These are phyloP conservation scores for Scaptomyza hsui DNA, from an alignment of 1,140 invertebrate genomes.

Conservation along the genomic window DNA sequence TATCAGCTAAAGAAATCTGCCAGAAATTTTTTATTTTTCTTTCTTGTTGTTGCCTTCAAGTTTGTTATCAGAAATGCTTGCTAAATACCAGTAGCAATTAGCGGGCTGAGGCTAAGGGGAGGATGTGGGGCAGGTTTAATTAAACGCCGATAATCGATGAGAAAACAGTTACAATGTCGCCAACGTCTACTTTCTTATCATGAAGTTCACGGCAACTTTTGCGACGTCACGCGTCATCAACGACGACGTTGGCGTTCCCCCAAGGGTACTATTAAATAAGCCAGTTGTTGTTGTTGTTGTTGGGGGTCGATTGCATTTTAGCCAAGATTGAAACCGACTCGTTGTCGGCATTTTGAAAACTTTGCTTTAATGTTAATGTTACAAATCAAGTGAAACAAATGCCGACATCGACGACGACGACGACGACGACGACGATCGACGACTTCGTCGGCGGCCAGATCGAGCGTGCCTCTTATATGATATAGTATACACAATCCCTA, in stretches of 20 bases:
- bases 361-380: constrained; percentile 77
- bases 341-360: constrained; percentile 67
- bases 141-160: constrained; percentile 79
- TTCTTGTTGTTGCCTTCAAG: constrained; percentile 9
- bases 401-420: constrained; percentile 50
- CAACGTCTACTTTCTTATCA: constrained; percentile 50
- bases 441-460: constrained; percentile 51
- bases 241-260: constrained; percentile 13
- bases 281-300: constrained; percentile 5
- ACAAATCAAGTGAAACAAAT: constrained; percentile 80
- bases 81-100: constrained; percentile 82
- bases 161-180: constrained; percentile 64
- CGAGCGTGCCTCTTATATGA: constrained; percentile 78
- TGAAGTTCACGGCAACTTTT: constrained; percentile 61
- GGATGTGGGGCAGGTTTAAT: constrained; percentile 64
- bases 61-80: constrained; percentile 70
- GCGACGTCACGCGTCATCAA: constrained; percentile 43
- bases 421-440: constrained; percentile 1
- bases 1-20: constrained; percentile 76
- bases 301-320: constrained; percentile 43
- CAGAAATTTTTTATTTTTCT: constrained; percentile 50
- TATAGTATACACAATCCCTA: constrained; percentile 58
- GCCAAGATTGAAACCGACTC: constrained; percentile 38
- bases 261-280: constrained; percentile 8
- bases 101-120: constrained; percentile 34